phyloP scores from a whole-genome alignment of 2,113 vertebrate species.

The Oenanthe melanoleuca region DNA sequence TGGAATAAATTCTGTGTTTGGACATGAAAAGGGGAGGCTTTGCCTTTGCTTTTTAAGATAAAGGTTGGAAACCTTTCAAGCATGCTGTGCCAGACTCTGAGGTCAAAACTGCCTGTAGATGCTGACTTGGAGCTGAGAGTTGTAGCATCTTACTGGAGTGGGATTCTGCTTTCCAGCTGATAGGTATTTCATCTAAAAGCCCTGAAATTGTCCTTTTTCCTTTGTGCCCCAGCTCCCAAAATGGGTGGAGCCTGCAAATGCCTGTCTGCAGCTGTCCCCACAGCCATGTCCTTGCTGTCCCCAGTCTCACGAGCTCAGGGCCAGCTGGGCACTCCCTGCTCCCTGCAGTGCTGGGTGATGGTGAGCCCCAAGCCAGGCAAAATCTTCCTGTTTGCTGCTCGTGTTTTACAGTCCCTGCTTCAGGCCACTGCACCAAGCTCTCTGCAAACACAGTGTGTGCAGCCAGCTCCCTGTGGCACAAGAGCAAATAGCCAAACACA shows the following conservation, averaged over 20 bases:
- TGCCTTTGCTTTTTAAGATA: neutral
- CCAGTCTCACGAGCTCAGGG: rapidly evolving
- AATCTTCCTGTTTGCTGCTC: neutral
- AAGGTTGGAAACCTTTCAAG: neutral
- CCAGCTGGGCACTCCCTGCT: neutral
- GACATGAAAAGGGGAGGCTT: neutral
- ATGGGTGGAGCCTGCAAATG: neutral
- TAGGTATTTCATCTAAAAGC: neutral
- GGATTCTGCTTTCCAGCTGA: neutral
- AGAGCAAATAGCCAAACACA: neutral
- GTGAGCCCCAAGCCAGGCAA: rapidly evolving
- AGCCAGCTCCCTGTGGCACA: neutral
- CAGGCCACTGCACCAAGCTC: neutral
- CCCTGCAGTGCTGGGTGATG: neutral
- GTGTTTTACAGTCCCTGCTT: neutral
- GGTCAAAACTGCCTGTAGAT: neutral
- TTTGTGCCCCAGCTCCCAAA: neutral
- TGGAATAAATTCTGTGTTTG: neutral
- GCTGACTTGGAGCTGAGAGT: neutral
- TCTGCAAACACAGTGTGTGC: neutral
- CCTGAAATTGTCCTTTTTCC: neutral
- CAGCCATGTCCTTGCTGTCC: neutral
- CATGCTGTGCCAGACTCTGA: neutral
- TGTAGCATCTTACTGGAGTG: neutral
- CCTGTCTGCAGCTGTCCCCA: neutral